Evolutionary conservation across 2,888 invertebrate genomes (phyloP).

Genomic region (Smittia aterrima): DNA sequence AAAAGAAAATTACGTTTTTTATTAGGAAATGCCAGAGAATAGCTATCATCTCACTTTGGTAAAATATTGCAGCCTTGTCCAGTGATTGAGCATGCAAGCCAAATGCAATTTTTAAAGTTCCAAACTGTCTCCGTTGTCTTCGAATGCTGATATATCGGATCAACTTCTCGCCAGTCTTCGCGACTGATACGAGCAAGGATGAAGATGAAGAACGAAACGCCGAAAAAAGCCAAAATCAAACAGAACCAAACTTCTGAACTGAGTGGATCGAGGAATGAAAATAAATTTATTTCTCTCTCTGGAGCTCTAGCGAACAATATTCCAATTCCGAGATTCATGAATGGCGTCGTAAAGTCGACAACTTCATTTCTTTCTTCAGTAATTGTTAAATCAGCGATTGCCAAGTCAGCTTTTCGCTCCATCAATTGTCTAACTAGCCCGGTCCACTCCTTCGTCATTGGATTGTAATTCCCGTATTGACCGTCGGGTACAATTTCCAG

Average conservation of each 20-base stretch:
- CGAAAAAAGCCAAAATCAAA: slow-evolving; percentile 80
- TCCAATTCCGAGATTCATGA: slow-evolving; percentile 93
- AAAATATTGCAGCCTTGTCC: slow-evolving; percentile 91
- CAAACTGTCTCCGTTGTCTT: too few species aligned
- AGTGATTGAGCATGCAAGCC: slow-evolving; percentile 93
- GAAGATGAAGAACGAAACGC: slow-evolving; percentile 78
- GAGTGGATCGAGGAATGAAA: slow-evolving; percentile 86
- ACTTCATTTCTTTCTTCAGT: slow-evolving; percentile 83
- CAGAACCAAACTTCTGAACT: slow-evolving; percentile 86
- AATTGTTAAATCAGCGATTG: slow-evolving; percentile 93
- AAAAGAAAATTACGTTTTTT: neutral
- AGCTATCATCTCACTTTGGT: slow-evolving; percentile 63
- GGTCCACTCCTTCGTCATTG: slow-evolving; percentile 45
- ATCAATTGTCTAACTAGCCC: slow-evolving; percentile 43
- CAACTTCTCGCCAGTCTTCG: slow-evolving; percentile 53
- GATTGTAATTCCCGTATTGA: too few species aligned
- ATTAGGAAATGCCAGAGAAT: neutral
- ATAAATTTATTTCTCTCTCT: too few species aligned
- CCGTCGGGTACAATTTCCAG: too few species aligned
- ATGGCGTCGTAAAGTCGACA: slow-evolving; percentile 94
- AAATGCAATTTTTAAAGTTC: slow-evolving; percentile 82
- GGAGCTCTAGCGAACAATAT: slow-evolving; percentile 80
- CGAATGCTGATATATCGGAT: too few species aligned
- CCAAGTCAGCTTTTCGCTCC: slow-evolving; percentile 76
- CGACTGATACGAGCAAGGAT: slow-evolving; percentile 68